A percentile compares a stretch with the other conserved stretches of the same genome.
Evolutionary conservation across 2,888 invertebrate species (phyloP).

Genomic region (Chrysodeixis includens): DNA sequence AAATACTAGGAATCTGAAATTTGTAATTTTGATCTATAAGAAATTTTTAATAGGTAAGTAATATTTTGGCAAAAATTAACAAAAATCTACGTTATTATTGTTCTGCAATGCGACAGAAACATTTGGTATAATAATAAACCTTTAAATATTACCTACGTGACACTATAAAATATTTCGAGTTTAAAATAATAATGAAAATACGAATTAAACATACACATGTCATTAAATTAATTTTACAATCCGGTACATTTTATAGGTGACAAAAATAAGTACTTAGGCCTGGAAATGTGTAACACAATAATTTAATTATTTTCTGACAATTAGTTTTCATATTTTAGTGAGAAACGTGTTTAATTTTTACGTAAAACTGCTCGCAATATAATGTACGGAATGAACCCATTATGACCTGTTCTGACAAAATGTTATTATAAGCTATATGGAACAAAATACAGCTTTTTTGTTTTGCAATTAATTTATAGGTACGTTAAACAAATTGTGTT

Average conservation of each 20-base stretch:
- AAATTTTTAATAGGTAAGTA: no score
- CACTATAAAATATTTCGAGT: constrained; percentile 10
- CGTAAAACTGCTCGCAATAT: background rate
- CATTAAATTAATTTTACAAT: constrained; percentile 30
- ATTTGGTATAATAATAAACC: background rate
- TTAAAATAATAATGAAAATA: constrained; percentile 43
- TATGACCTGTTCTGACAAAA: no score
- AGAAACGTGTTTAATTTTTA: background rate
- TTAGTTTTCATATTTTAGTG: background rate
- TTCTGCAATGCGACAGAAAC: background rate
- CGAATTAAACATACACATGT: constrained; percentile 45
- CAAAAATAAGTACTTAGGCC: background rate
- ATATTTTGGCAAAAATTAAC: no score
- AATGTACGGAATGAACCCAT: background rate
- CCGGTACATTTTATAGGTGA: constrained; percentile 13
- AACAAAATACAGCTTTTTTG: no score
- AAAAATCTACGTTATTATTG: background rate
- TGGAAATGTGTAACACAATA: background rate
- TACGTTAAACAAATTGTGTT: no score
- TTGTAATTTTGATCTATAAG: no score
- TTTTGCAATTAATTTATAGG: no score
- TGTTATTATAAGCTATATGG: no score
- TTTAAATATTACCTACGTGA: constrained; percentile 8
- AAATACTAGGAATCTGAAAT: no score
- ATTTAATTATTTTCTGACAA: background rate